Evolutionary conservation across 2,888 invertebrate genomes (phyloP).

Genomic region (Strigamia maritima): DNA sequence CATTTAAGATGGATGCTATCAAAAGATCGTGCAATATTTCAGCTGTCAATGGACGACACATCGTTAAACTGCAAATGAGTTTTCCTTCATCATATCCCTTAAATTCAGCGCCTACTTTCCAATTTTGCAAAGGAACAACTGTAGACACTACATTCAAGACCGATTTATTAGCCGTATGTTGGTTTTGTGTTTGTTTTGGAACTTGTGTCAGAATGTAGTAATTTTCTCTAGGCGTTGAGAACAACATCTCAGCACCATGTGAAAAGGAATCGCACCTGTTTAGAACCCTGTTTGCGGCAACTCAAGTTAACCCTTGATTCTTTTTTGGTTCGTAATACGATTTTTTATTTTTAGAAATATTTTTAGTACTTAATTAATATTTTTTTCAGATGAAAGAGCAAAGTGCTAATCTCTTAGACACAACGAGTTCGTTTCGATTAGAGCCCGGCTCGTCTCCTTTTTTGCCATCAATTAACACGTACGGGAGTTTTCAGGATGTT

Average conservation of each 20-base stretch:
- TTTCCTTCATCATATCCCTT: constrained; percentile 74
- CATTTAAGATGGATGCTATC: constrained; percentile 58
- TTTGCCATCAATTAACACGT: constrained; percentile 45
- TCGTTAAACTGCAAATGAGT: constrained; percentile 61
- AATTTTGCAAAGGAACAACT: constrained; percentile 64
- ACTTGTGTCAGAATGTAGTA: background rate
- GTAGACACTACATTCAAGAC: constrained; percentile 69
- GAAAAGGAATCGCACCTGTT: constrained; percentile 77
- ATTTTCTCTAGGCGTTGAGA: constrained; percentile 43
- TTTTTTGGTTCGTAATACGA: constrained; percentile 44
- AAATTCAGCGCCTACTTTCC: constrained; percentile 63
- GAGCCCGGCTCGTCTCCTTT: constrained; percentile 38
- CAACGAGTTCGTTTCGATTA: background rate
- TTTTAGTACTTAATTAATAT: background rate
- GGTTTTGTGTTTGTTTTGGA: background rate
- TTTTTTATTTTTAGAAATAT: background rate
- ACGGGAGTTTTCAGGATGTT: constrained; percentile 55
- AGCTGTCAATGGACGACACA: constrained; percentile 57
- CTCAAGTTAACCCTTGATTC: constrained; percentile 62
- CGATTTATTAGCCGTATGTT: constrained; percentile 67
- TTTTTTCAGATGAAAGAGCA: background rate
- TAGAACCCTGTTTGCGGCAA: constrained; percentile 78
- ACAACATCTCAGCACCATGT: constrained; percentile 65
- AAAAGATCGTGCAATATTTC: constrained; percentile 61
- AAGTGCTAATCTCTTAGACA: background rate